Conservation (phyloP, 2,797 vertebrate species). For the Gallinago nigripennis region DNA sequence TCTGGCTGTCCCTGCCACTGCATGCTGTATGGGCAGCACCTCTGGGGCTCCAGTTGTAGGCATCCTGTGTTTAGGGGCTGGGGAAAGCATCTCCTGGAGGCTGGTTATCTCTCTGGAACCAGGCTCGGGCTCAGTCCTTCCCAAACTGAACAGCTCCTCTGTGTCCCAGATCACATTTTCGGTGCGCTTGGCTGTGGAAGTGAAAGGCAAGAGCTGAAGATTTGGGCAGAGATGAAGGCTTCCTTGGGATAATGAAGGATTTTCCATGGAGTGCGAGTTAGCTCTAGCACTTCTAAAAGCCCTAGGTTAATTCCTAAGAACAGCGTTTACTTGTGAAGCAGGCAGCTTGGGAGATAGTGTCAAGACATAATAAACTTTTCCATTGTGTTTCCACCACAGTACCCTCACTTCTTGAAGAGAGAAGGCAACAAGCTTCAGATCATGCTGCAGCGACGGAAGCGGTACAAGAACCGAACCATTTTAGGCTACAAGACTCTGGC, state of each 20-base stretch:
- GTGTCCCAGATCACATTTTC: not conserved
- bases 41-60: not conserved
- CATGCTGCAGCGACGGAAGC: conserved; percentile 92
- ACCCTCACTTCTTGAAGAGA: conserved; percentile 95
- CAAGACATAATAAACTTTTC: not conserved
- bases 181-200: not conserved
- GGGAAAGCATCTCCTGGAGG: not conserved
- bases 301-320: not conserved
- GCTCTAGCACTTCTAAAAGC: not conserved
- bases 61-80: not conserved
- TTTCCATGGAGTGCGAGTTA: not conserved
- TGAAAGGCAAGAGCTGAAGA: not conserved
- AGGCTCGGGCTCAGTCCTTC: not conserved
- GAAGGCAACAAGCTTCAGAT: conserved; percentile 97
- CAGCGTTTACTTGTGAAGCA: not conserved
- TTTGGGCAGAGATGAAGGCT: not conserved
- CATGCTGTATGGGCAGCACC: not conserved
- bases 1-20: not conserved
- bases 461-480: conserved; percentile 96
- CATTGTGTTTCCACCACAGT: conserved; percentile 74
- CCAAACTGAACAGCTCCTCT: not conserved
- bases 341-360: not conserved
- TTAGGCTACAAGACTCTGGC: conserved; percentile 96
- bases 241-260: not conserved
- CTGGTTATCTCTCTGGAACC: not conserved